A percentile compares a stretch with the other conserved stretches of the same genome.
Conservation (phyloP, 2,888 invertebrate species). For the Dendrolimus pini region DNA sequence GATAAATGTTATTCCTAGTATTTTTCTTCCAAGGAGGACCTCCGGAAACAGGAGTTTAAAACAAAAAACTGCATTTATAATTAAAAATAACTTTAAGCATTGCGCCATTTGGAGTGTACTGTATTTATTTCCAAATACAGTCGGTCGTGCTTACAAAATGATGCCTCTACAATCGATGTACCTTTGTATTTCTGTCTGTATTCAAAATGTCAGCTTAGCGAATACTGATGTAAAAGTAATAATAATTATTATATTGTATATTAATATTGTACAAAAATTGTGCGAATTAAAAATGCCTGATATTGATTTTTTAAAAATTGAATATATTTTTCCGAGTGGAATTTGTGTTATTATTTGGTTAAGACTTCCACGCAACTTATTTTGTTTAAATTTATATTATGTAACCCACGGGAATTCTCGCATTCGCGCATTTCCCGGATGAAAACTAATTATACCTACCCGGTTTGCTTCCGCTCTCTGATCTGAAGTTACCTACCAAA, state of each 20-base stretch:
- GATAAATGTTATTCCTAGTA: too few species aligned
- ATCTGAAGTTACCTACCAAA: too few species aligned
- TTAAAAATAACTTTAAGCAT: too few species aligned
- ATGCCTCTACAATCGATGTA: background rate
- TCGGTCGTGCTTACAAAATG: too few species aligned
- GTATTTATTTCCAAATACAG: too few species aligned
- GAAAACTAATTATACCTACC: too few species aligned
- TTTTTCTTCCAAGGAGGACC: too few species aligned
- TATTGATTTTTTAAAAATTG: slow-evolving; percentile 75
- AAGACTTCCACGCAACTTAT: background rate
- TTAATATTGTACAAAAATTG: slow-evolving; percentile 67
- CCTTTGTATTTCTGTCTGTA: background rate
- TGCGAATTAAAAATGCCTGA: slow-evolving; percentile 71
- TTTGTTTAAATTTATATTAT: slow-evolving; percentile 17
- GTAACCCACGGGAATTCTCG: slow-evolving; percentile 14
- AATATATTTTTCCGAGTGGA: slow-evolving; percentile 75
- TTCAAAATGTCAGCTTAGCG: background rate
- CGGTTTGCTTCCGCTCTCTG: too few species aligned
- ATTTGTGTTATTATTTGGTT: slow-evolving; percentile 33
- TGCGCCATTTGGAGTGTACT: too few species aligned
- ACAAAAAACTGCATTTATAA: too few species aligned
- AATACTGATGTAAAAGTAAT: slow-evolving; percentile 24
- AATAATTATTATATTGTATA: slow-evolving; percentile 14
- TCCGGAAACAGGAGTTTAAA: too few species aligned
- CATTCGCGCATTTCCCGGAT: slow-evolving; percentile 4